Conservation (phyloP, 2,113 vertebrate genomes). For the Axis porcinus region DNA sequence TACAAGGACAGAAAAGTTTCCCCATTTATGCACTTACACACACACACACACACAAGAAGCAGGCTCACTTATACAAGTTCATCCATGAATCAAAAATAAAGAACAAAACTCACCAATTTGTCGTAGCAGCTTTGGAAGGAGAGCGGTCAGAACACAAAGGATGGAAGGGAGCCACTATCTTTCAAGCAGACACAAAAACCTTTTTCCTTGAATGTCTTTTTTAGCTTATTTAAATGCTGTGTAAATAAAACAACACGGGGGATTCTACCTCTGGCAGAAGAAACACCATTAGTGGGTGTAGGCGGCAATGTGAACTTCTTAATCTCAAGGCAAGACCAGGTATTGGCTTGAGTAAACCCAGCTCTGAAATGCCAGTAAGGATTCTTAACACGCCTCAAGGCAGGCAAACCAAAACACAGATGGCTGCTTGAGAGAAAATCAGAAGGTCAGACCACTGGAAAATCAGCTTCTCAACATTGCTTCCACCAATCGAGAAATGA, state of each 20-base stretch:
- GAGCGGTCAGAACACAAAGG: neutral
- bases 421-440: neutral
- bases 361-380: neutral
- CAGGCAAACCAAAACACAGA: neutral
- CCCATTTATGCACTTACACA: neutral
- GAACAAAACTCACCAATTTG: slow-evolving; percentile 19
- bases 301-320: neutral
- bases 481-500: neutral
- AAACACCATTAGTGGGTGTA: neutral
- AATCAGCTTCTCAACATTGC: neutral
- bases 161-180: neutral
- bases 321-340: neutral
- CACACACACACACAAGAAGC: neutral
- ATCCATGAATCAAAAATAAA: slow-evolving; percentile 5
- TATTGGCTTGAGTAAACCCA: neutral
- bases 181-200: neutral
- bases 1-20: neutral
- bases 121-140: neutral
- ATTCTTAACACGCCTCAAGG: neutral
- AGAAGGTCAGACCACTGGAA: neutral
- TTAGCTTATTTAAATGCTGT: neutral
- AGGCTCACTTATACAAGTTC: neutral
- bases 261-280: neutral
- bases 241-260: neutral
- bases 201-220: neutral